Evolutionary conservation across 2,888 invertebrate species (phyloP).

Genomic region (Tenthredo scrophulariae): DNA sequence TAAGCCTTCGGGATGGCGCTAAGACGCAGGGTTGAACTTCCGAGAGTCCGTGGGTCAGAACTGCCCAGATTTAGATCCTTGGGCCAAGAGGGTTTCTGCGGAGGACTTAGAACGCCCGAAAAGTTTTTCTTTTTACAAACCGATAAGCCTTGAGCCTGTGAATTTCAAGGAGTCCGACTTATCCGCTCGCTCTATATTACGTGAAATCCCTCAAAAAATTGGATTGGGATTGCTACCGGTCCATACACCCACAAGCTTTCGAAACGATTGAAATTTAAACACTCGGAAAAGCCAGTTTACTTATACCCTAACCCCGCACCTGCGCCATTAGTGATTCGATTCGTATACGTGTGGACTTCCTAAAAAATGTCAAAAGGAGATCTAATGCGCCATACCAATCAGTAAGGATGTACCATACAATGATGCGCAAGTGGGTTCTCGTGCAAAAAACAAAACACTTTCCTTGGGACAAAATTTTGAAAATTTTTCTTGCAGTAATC

Average conservation of each 20-base stretch:
- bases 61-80: slow-evolving; percentile 26
- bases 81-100: slow-evolving; percentile 21
- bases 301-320: neutral
- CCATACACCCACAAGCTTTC: slow-evolving; percentile 32
- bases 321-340: neutral
- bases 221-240: slow-evolving; percentile 29
- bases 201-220: slow-evolving; percentile 47
- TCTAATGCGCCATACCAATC: neutral
- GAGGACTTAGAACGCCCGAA: slow-evolving; percentile 45
- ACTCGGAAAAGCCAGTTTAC: slow-evolving; percentile 32
- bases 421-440: neutral
- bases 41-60: neutral
- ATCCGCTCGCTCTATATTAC: slow-evolving; percentile 47
- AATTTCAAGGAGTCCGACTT: slow-evolving; percentile 25
- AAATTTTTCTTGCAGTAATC: neutral
- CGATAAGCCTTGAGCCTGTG: slow-evolving; percentile 27
- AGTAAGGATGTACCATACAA: neutral
- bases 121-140: slow-evolving; percentile 40
- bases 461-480: too few relatives aligned
- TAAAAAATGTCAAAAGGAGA: neutral
- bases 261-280: slow-evolving; percentile 43
- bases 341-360: neutral
- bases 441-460: too few relatives aligned
- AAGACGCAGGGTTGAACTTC: slow-evolving; percentile 9
- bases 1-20: neutral